Evolutionary conservation across 2,888 invertebrate species (phyloP).

Genomic region (Dimorphilus gyrociliatus): DNA sequence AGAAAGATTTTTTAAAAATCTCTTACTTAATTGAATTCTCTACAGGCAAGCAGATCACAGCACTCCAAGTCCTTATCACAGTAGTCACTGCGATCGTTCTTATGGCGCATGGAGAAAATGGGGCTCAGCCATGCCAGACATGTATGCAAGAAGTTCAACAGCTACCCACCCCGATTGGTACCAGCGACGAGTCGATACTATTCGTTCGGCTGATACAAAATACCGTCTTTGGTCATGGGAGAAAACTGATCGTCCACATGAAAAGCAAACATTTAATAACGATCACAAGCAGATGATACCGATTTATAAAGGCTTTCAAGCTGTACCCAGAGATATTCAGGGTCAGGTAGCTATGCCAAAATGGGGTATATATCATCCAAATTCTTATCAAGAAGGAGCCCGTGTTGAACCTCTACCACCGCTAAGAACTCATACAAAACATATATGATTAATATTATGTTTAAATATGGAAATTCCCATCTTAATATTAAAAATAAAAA

Average conservation of each 20-base stretch:
- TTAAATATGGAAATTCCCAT: no score
- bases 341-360: slow-evolving; percentile 24
- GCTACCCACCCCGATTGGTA: slow-evolving; percentile 31
- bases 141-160: slow-evolving; percentile 23
- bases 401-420: slow-evolving; percentile 26
- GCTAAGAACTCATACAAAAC: slow-evolving; percentile 38
- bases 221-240: slow-evolving; percentile 11
- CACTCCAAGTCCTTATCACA: slow-evolving; percentile 28
- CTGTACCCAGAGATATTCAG: slow-evolving; percentile 17
- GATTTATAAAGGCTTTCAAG: slow-evolving; percentile 20
- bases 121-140: slow-evolving; percentile 27
- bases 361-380: slow-evolving; percentile 33
- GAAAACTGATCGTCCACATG: slow-evolving; percentile 17
- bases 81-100: slow-evolving; percentile 28
- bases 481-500: no score
- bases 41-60: slow-evolving; percentile 30
- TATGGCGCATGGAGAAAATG: slow-evolving; percentile 32
- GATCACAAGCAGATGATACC: slow-evolving; percentile 16
- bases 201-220: slow-evolving; percentile 17
- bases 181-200: slow-evolving; percentile 19
- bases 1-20: background rate
- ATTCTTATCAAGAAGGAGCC: slow-evolving; percentile 26
- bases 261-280: slow-evolving; percentile 21
- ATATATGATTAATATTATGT: no score
- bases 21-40: slow-evolving; percentile 3